A percentile compares a stretch with the other conserved stretches of the same genome.
These are phyloP conservation scores for Maccullochella peelii DNA, from an alignment of 2,113 vertebrate species.

Conservation along the genomic window DNA sequence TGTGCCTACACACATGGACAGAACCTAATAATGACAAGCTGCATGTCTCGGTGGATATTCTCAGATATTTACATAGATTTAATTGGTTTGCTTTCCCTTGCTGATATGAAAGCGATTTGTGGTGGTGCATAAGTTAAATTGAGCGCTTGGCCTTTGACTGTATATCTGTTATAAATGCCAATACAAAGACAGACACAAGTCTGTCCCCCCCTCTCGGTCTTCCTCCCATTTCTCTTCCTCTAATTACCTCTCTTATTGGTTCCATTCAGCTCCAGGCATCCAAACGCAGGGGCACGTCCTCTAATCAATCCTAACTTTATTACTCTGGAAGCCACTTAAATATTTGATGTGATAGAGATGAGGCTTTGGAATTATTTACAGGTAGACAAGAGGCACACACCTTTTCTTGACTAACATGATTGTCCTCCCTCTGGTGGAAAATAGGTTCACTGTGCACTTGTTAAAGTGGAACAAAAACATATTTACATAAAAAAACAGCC, in stretches of 20 bases:
- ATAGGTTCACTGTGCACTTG: neutral
- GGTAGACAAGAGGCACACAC: constrained; percentile 34
- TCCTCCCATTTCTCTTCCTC: constrained; percentile 41
- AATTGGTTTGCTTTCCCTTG: constrained; percentile 18
- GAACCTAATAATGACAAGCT: constrained; percentile 15
- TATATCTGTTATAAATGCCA: constrained; percentile 31
- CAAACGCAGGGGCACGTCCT: constrained; percentile 50
- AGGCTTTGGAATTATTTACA: constrained; percentile 64
- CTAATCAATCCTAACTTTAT: constrained; percentile 78
- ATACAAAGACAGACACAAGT: constrained; percentile 27
- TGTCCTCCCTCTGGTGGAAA: constrained; percentile 7
- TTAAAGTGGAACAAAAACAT: constrained; percentile 9
- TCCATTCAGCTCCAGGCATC: constrained; percentile 58
- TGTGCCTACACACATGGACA: neutral
- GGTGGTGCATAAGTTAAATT: neutral
- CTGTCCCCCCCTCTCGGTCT: neutral
- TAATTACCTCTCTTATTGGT: constrained; percentile 73
- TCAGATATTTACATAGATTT: constrained; percentile 42
- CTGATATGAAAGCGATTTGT: constrained; percentile 1
- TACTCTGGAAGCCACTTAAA: constrained; percentile 69
- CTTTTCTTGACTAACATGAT: constrained; percentile 24
- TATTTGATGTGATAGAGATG: constrained; percentile 71
- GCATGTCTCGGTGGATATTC: neutral
- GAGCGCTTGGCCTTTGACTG: constrained; percentile 27
- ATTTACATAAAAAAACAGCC: constrained; percentile 8